Base-by-base conservation (phyloP, 92 coral and sea anemone genomes). In the Actinostola sp. region DNA sequence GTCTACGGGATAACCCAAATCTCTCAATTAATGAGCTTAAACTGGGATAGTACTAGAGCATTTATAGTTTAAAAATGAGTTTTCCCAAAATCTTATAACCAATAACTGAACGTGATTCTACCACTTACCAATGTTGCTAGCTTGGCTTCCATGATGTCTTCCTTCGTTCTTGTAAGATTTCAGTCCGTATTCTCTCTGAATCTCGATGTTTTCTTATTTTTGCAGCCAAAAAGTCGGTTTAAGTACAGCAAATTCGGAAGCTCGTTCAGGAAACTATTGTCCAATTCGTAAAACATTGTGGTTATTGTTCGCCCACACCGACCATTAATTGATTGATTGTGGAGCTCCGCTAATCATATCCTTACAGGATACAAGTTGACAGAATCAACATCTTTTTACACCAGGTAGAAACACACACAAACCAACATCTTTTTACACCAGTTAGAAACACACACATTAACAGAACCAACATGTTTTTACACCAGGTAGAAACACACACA, bases 261-360 rank as follows among this genome's bases (percentile, higher is more conserved):
- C 19, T 46, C 53, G 53, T 46, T 46, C 53, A 46, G 53, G 53
- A 46, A 46, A 46, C 53, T 46, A 13, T 2, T 19, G 45, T 7
- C 45, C 53, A 46, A 46, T n/a, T 46, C 53, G 8, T 4, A 19
- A 46, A 46, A 46, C 53, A 46, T 46, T 46, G 53, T 46, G 53
- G 53, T 46, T 46, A 46, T 19, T 46, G 17, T 13, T 46, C 53
- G 53, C 53, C 53, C 53, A 46, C 53, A 46, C 23, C 53, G 23
- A 17, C 5, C 53, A 46, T 6, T 46, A 7, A 46, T 7, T 46
- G 19, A 13, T 46, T 46, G 23, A 13, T 6, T 13, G 23, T 19
- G 8, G 7, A 46, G 8, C 23, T 46, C 5, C 8, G 53, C 8
- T 46, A 13, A 39, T 7, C 7, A 39, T 39, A 39, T 39, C 45